Conservation (phyloP, 1,140 invertebrate genomes). For the Drosophila hydei region DNA sequence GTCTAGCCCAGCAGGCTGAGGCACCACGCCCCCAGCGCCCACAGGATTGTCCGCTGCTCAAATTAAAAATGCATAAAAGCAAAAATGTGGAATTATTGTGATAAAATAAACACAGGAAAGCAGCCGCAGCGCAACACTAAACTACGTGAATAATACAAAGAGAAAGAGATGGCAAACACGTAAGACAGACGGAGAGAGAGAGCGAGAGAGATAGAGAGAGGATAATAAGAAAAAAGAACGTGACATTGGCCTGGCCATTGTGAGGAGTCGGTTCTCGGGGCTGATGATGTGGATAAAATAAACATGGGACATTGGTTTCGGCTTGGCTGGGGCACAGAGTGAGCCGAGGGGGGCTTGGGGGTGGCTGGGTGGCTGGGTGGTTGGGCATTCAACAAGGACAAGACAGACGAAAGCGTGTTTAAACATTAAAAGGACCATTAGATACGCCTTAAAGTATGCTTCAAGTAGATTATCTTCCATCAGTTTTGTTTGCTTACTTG, state of each 20-base stretch:
- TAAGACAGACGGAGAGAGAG: slow-evolving; percentile 12
- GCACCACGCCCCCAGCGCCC: neutral
- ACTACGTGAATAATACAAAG: slow-evolving; percentile 33
- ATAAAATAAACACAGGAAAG: slow-evolving; percentile 77
- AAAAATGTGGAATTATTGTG: slow-evolving; percentile 81
- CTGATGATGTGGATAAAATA: slow-evolving; percentile 82
- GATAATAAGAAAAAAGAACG: slow-evolving; percentile 36
- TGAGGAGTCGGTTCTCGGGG: slow-evolving; percentile 44
- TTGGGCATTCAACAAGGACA: slow-evolving; percentile 23
- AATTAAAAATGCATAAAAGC: slow-evolving; percentile 83
- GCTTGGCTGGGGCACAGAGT: neutral
- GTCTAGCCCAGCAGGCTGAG: neutral
- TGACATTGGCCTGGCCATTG: slow-evolving; percentile 43
- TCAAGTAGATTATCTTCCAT: slow-evolving; percentile 83
- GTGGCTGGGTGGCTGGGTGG: neutral
- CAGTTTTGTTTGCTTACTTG: slow-evolving; percentile 82
- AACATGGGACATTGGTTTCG: slow-evolving; percentile 77
- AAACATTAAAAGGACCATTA: slow-evolving; percentile 83
- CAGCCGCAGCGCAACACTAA: slow-evolving; percentile 46
- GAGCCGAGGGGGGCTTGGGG: neutral
- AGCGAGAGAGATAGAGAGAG: slow-evolving; percentile 1
- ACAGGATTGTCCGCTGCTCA: slow-evolving; percentile 49
- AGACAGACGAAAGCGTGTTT: slow-evolving; percentile 75
- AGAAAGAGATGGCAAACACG: slow-evolving; percentile 12
- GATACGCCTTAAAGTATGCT: slow-evolving; percentile 84